Conservation (phyloP, 2,888 invertebrate genomes). For the Aelia acuminata region DNA sequence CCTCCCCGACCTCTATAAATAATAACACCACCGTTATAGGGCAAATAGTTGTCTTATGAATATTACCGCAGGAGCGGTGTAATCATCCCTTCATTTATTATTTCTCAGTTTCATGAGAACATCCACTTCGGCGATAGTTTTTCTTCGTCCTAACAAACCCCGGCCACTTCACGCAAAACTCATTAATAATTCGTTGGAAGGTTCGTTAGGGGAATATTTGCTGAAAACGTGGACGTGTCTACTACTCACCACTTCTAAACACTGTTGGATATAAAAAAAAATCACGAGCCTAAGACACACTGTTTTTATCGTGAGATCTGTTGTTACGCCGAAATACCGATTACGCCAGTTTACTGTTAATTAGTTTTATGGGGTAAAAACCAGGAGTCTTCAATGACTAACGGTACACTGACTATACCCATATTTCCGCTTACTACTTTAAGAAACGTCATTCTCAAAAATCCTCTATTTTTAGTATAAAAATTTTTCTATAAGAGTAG, state of each 20-base stretch:
- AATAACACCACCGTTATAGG: slow-evolving; percentile 15
- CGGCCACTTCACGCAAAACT: not conserved
- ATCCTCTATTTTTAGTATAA: too few species aligned
- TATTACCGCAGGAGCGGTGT: not conserved
- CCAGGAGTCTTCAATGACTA: too few species aligned
- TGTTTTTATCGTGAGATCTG: too few species aligned
- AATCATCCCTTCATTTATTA: slow-evolving; percentile 48
- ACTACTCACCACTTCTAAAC: not conserved
- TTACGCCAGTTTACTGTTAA: too few species aligned
- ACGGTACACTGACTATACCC: too few species aligned
- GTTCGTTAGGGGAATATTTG: slow-evolving; percentile 3
- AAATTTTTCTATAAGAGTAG: too few species aligned
- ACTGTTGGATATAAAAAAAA: too few species aligned
- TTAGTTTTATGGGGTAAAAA: too few species aligned
- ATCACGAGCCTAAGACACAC: too few species aligned
- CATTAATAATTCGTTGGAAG: not conserved
- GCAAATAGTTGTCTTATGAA: slow-evolving; percentile 53
- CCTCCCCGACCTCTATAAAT: slow-evolving; percentile 47
- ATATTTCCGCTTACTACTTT: too few species aligned
- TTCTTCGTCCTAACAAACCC: slow-evolving; percentile 23
- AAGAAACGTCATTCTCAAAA: too few species aligned
- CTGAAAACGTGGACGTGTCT: not conserved
- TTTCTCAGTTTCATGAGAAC: slow-evolving; percentile 37
- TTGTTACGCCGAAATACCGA: too few species aligned
- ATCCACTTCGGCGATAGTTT: slow-evolving; percentile 37